A percentile compares a stretch with the other conserved stretches of the same genome.
Conservation (phyloP, 2,113 vertebrate species). For the Neodontobutis hainanensis region DNA sequence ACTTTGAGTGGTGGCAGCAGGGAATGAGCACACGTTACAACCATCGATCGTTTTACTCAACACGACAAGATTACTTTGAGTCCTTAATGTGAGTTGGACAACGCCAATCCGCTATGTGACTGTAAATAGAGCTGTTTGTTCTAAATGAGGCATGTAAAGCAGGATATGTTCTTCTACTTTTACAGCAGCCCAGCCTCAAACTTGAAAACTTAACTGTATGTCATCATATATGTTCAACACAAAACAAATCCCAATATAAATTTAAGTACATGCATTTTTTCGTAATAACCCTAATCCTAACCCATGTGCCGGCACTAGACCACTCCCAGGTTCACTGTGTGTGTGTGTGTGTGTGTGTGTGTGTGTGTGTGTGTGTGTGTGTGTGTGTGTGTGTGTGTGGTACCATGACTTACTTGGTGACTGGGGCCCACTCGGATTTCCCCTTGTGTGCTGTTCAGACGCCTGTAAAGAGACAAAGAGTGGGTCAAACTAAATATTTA, state of each 20-base stretch:
- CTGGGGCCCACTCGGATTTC: conserved; percentile 98
- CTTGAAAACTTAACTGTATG: not conserved
- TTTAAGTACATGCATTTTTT: no score
- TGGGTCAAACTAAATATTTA: conserved; percentile 45
- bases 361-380: not conserved
- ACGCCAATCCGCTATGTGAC: not conserved
- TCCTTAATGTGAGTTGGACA: not conserved
- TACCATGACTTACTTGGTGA: conserved; percentile 88
- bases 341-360: conserved; percentile 14
- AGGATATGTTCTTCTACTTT: not conserved
- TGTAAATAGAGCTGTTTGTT: not conserved
- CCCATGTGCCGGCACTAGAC: not conserved
- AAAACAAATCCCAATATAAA: no score
- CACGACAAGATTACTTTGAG: conserved; percentile 12
- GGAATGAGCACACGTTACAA: conserved; percentile 31
- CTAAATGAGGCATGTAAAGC: not conserved
- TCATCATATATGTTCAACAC: no score
- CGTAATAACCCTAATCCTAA: not conserved
- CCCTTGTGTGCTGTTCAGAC: conserved; percentile 98
- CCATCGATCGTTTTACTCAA: conserved; percentile 24
- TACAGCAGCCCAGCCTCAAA: not conserved
- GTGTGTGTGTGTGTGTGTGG: conserved; percentile 1
- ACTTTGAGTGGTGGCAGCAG: conserved; percentile 10
- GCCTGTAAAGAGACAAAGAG: conserved; percentile 80
- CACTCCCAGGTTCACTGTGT: not conserved